Evolutionary conservation across 2,797 vertebrate species (phyloP), one percentile per base, ranked within the genome.

Genomic region (Chelmon rostratus): DNA sequence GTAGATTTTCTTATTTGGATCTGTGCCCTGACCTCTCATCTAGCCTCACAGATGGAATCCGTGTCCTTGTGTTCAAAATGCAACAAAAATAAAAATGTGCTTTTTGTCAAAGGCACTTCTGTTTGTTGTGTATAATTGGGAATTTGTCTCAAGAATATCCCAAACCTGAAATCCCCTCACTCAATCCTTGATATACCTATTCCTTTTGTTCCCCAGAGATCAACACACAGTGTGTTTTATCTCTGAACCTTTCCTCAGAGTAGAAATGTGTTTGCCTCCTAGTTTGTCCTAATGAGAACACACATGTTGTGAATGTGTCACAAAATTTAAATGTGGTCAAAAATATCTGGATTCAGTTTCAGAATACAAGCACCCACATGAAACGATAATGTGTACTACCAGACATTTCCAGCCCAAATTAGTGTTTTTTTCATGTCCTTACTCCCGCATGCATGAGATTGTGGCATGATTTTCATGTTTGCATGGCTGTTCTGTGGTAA

Each of bases 41-140:
- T 62, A 76, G 74, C 81, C 69, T 86, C 66, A 65, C 63, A 89
- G 68, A 83, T 89, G 84, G 84, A 90, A 72, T 81, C 82, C 42
- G 86, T 91, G 86, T 88, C 78, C 92, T 93, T 93, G 90, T 94
- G 89, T 88, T 88, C 88, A 81, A 89, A 88, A 87, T 94, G 89
- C 64, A 92, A 90, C 76, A 54, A 52, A 89, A 89, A 93, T 94
- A 92, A 94, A 93, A 67, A 66, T 74, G 82, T 93, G 83, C 86
- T 90, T 90, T 89, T 90, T 86, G 82, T 90, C 69, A 76, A 91
- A 91, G 83, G 83, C 87, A 89, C 83, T 79, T 88, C 71, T 94
- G 88, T 79, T 92, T 88, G 62, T 86, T 93, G 86, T 92, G 86
- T 93, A 88, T 82, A 73, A 80, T 68, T 83, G 78, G 84, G 81